Percentiles rank a stretch among this genome's conserved stretches.
These are phyloP conservation scores for Montipora foliosa DNA, from an alignment of 64 coral and sea anemone species.

Conservation along the genomic window DNA sequence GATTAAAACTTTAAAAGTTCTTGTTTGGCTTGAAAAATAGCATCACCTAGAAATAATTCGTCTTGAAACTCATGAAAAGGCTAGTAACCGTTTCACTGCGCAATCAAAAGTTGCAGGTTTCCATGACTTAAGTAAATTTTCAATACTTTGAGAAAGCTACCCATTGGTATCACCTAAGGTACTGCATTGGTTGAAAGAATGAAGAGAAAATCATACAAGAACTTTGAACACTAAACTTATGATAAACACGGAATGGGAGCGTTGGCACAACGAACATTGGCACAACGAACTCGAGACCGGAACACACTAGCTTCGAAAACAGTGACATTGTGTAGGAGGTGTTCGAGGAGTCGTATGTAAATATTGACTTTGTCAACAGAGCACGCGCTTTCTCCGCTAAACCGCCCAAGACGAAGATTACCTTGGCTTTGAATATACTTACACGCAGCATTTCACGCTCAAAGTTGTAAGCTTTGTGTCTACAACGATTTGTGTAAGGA, in stretches of 20 bases:
- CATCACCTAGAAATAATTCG: neutral
- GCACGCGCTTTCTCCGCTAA: neutral
- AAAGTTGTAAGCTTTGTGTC: neutral
- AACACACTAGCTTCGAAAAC: neutral
- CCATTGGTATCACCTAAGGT: neutral
- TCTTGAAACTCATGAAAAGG: neutral
- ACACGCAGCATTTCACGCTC: neutral
- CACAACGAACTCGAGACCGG: neutral
- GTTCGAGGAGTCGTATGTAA: neutral
- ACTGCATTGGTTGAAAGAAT: neutral
- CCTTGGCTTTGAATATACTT: neutral
- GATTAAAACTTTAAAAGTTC: neutral
- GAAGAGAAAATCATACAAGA: neutral
- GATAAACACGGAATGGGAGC: neutral
- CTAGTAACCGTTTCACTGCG: no score
- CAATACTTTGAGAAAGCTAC: neutral
- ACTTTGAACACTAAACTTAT: neutral
- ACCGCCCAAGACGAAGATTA: neutral
- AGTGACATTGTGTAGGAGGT: neutral
- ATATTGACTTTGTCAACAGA: constrained; percentile 4
- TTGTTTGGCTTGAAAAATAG: neutral
- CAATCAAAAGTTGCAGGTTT: no score
- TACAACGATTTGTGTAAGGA: no score
- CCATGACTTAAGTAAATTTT: no score
- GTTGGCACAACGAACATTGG: neutral